phyloP scores from a whole-genome alignment of 1,140 invertebrate species.

The Himalopsyche phryganea region DNA sequence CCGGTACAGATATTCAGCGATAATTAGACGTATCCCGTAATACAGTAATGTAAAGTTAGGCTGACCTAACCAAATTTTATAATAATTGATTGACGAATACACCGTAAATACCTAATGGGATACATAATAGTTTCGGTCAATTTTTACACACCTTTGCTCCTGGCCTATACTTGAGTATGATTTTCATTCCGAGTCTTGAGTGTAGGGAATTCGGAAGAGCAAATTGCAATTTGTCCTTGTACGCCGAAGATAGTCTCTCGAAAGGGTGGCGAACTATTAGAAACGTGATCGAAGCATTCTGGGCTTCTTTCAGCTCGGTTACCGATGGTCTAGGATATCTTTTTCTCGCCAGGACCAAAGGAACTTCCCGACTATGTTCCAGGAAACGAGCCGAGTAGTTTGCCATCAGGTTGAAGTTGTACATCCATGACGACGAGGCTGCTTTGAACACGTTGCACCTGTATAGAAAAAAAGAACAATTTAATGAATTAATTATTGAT shows the following conservation, averaged over 20 bases:
- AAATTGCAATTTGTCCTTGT: constrained; percentile 83
- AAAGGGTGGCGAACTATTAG: constrained; percentile 87
- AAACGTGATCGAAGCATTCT: constrained; percentile 63
- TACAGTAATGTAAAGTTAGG: no score
- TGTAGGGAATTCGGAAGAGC: constrained; percentile 77
- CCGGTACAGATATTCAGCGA: no score
- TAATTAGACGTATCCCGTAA: no score
- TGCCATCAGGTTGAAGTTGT: constrained; percentile 80
- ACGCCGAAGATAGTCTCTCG: constrained; percentile 83
- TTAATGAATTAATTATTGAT: no score
- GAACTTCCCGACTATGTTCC: constrained; percentile 70
- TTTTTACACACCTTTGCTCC: constrained; percentile 31
- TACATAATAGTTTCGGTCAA: no score
- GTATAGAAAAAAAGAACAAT: constrained; percentile 4
- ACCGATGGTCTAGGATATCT: constrained; percentile 72
- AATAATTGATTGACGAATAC: no score
- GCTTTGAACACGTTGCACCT: constrained; percentile 84
- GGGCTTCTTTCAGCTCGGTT: constrained; percentile 60
- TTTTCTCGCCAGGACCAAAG: constrained; percentile 70
- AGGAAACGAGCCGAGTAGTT: constrained; percentile 75
- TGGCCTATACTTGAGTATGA: constrained; percentile 67
- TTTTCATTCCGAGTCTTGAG: constrained; percentile 71
- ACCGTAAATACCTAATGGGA: no score
- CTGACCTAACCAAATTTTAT: no score
- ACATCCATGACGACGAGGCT: constrained; percentile 85